Conservation (phyloP, 1,140 invertebrate genomes). For the Lepidostoma basale region DNA sequence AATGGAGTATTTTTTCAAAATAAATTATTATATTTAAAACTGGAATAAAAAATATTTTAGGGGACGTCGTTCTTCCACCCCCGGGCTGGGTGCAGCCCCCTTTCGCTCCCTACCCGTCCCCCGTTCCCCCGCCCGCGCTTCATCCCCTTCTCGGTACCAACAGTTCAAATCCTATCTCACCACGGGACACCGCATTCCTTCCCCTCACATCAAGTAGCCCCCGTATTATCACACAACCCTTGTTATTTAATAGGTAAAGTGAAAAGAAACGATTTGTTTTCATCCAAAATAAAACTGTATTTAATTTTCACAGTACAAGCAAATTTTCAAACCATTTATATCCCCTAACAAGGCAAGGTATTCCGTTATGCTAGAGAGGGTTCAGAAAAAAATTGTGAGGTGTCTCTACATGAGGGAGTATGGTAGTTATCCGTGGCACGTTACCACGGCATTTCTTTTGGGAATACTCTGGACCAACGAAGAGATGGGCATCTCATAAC, state of each 20-base stretch:
- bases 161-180: slow-evolving; percentile 24
- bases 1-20: neutral
- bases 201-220: slow-evolving; percentile 9
- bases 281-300: too few species aligned
- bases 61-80: slow-evolving; percentile 31
- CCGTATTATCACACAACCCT: too few species aligned
- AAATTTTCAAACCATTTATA: too few species aligned
- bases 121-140: slow-evolving; percentile 12
- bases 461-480: too few species aligned
- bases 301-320: too few species aligned
- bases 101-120: neutral
- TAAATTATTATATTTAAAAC: neutral
- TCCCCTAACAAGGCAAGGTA: neutral
- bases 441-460: too few species aligned
- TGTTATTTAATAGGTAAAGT: too few species aligned
- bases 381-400: too few species aligned
- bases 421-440: too few species aligned
- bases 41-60: neutral
- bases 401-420: too few species aligned
- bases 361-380: neutral
- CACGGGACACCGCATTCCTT: neutral
- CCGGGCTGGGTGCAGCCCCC: neutral
- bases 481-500: too few species aligned
- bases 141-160: slow-evolving; percentile 13
- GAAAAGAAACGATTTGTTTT: too few species aligned